A percentile compares a stretch with the other conserved stretches of the same genome.
Evolutionary conservation across 2,888 invertebrate species (phyloP).

Genomic region (Mystacides longicornis): DNA sequence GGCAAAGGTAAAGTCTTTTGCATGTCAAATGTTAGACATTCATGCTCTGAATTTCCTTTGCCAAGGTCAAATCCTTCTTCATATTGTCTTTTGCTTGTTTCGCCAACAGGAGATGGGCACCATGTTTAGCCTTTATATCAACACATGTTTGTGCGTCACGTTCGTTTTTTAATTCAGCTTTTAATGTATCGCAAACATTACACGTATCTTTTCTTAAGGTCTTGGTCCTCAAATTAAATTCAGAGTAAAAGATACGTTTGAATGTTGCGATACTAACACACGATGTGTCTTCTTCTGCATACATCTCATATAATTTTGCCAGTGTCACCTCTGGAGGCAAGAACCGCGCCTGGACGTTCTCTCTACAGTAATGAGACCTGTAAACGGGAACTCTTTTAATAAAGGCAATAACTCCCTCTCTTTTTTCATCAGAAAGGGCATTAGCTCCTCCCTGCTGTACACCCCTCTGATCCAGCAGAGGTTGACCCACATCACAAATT

Average conservation of each 20-base stretch:
- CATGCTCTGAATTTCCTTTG: no score
- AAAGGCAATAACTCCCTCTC: neutral
- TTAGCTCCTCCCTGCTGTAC: neutral
- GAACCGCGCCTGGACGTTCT: neutral
- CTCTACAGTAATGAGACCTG: conserved; percentile 1
- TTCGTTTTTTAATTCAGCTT: neutral
- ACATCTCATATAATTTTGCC: neutral
- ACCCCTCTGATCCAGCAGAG: neutral
- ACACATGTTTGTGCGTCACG: neutral
- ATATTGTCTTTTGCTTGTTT: no score
- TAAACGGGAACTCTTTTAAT: conserved; percentile 1
- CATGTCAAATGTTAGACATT: conserved; percentile 2
- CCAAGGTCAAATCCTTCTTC: no score
- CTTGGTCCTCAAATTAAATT: neutral
- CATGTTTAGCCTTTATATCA: neutral
- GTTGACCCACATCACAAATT: neutral
- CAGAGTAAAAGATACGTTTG: neutral
- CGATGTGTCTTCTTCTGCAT: neutral
- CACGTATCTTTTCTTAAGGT: neutral
- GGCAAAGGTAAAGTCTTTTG: neutral
- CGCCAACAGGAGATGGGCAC: neutral
- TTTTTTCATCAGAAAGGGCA: neutral
- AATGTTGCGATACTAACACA: neutral
- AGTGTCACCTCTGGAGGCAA: conserved; percentile 2
- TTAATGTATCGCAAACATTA: neutral